Evolutionary conservation across 92 coral and sea anemone species (phyloP), one percentile per base, ranked within the genome.

Genomic region (Umimayanthus kanabou): DNA sequence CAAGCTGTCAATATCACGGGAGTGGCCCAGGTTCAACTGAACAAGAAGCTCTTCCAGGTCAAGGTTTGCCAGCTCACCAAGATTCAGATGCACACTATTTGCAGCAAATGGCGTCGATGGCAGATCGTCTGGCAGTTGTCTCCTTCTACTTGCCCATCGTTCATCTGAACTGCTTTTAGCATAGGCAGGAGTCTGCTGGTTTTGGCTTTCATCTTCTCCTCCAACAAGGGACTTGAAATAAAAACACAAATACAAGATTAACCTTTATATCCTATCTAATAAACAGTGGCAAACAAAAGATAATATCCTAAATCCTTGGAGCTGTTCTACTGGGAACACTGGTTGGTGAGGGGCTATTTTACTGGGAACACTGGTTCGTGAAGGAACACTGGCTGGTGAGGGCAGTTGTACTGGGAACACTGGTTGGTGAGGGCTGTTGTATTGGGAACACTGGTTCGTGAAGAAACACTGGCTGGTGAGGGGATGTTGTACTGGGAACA

Each of bases 11-110:
- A 83, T 42, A 25, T 83, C 77, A 26, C 67, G 57, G 25, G 87
- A 83, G 4, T 53, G 65, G 9, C 65, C 78, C 77, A 83, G 67
- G 64, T 69, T 83, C 6, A 69, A 83, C 43, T 83, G 87, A 29
- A 73, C 85, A 42, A 93, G 89, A 3, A 91, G 82, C 49, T 89
- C 85, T 25, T 91, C 87, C 49, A 95, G 86, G 87, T 93, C 92
- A 76, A 95, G 77, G 14, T 93, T 87, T 73, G 91, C 89, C 22
- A 95, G 80, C 26, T 87, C 74, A 73, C 90, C 90, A 83, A 94
- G 83, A 42, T 75, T 26, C 28, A 75, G 50, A 23, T 83, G 87
- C 42, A 83, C 87, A 45, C 66, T 83, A 67, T 45, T 83, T 29
- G 78, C 65, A 25, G 87, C 77, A 22, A 83, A 9, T 83, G 87